These are phyloP conservation scores for Galleria mellonella DNA, from an alignment of 1,140 invertebrate species.

Conservation along the genomic window DNA sequence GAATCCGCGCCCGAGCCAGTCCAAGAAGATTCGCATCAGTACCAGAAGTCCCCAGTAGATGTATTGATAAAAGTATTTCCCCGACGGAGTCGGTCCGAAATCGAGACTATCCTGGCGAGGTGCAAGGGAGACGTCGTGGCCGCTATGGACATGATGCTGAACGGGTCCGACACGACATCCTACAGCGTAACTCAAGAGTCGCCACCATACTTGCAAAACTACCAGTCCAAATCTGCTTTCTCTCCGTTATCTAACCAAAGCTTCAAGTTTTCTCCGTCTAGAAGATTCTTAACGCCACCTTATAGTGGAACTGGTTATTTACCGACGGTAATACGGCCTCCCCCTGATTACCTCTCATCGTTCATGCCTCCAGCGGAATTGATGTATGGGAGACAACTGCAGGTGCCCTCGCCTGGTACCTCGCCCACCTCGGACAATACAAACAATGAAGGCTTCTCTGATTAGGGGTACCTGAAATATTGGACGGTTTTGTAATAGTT, in stretches of 20 bases:
- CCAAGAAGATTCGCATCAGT: slow-evolving; percentile 34
- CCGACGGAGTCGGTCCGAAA: slow-evolving; percentile 85
- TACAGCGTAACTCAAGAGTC: slow-evolving; percentile 60
- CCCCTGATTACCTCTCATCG: slow-evolving; percentile 62
- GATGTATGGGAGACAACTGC: slow-evolving; percentile 61
- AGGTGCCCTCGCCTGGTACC: slow-evolving; percentile 63
- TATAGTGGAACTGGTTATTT: slow-evolving; percentile 88
- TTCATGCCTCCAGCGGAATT: slow-evolving; percentile 65
- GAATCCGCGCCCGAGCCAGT: slow-evolving; percentile 21
- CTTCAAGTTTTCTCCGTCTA: slow-evolving; percentile 74
- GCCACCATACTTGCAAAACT: slow-evolving; percentile 55
- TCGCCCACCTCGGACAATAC: slow-evolving; percentile 70
- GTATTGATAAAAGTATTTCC: slow-evolving; percentile 84
- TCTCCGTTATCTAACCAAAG: slow-evolving; percentile 79
- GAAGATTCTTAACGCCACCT: slow-evolving; percentile 84
- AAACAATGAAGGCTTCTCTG: slow-evolving; percentile 68
- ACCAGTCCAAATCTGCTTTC: slow-evolving; percentile 80
- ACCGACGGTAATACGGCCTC: slow-evolving; percentile 84
- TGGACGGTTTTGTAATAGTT: slow-evolving; percentile 41
- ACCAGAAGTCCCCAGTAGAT: slow-evolving; percentile 67
- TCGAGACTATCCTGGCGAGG: slow-evolving; percentile 86
- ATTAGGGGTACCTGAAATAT: slow-evolving; percentile 50
- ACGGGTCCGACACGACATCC: slow-evolving; percentile 70
- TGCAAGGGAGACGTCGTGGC: slow-evolving; percentile 90
- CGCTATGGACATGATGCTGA: slow-evolving; percentile 91